Conservation (phyloP, 2,113 vertebrate genomes). For the Mesocricetus auratus region DNA sequence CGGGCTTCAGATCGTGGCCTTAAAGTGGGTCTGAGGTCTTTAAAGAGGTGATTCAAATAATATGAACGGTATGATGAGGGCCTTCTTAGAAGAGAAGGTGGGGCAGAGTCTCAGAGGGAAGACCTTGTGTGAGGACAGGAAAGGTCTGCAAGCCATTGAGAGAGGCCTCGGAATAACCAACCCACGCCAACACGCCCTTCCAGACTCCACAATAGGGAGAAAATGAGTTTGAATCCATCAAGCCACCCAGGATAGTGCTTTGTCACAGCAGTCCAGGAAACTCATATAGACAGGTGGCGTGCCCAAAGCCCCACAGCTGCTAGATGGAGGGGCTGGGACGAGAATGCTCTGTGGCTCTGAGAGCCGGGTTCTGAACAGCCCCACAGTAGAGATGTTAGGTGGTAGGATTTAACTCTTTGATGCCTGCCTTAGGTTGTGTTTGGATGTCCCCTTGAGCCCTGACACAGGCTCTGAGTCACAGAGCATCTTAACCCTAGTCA, state of each 20-base stretch:
- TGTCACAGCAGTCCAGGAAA: background rate
- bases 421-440: rapidly evolving
- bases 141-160: background rate
- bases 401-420: too few species aligned
- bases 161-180: background rate
- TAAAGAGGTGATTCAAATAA: background rate
- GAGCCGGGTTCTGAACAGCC: background rate
- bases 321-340: background rate
- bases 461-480: background rate
- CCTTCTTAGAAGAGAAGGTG: background rate
- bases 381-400: background rate
- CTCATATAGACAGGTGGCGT: background rate
- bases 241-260: background rate
- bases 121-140: background rate
- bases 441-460: background rate
- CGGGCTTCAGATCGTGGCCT: background rate
- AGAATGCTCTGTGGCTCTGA: background rate
- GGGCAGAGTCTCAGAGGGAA: background rate
- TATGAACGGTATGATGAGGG: background rate
- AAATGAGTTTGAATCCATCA: background rate
- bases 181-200: background rate
- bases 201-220: background rate
- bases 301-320: background rate
- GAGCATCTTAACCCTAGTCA: background rate
- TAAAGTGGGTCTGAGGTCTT: background rate